Evolutionary conservation across 2,797 vertebrate genomes (phyloP).

Genomic region (Rhinogobio ventralis): DNA sequence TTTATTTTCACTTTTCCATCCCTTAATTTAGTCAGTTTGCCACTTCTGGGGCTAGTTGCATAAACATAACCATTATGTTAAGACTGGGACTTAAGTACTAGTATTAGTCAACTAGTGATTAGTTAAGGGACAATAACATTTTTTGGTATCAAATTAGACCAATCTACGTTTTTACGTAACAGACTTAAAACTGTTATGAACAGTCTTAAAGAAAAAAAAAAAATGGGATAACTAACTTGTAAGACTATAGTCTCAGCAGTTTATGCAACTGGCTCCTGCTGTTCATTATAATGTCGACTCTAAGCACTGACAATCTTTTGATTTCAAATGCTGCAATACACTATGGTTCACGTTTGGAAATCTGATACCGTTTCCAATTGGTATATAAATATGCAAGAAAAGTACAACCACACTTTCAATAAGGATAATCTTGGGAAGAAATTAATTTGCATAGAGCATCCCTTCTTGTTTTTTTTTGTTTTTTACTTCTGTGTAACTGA

Average conservation of each 20-base stretch:
- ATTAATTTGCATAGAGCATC: constrained; percentile 83
- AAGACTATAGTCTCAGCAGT: not conserved
- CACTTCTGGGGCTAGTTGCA: constrained; percentile 38
- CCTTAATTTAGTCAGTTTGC: constrained; percentile 70
- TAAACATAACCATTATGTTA: not conserved
- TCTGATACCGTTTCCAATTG: constrained; percentile 76
- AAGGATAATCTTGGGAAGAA: constrained; percentile 77
- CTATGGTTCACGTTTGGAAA: constrained; percentile 70
- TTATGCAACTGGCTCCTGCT: not conserved
- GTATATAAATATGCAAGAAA: constrained; percentile 71
- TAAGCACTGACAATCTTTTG: constrained; percentile 39
- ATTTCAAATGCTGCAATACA: constrained; percentile 6
- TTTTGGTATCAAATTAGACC: not conserved
- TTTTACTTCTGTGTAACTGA: constrained; percentile 78
- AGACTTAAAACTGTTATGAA: not conserved
- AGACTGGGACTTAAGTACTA: not conserved
- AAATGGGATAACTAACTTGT: not conserved
- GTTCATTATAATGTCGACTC: constrained; percentile 62
- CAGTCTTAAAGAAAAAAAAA: not conserved
- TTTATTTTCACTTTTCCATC: constrained; percentile 68
- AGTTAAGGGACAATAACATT: not conserved
- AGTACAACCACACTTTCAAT: constrained; percentile 72
- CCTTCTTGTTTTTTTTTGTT: constrained; percentile 33
- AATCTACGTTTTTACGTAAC: not conserved
- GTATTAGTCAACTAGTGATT: not conserved